Percentiles rank a stretch among this genome's conserved stretches.
phyloP scores from a whole-genome alignment of 2,888 invertebrate genomes.

The Spilarctia lutea region DNA sequence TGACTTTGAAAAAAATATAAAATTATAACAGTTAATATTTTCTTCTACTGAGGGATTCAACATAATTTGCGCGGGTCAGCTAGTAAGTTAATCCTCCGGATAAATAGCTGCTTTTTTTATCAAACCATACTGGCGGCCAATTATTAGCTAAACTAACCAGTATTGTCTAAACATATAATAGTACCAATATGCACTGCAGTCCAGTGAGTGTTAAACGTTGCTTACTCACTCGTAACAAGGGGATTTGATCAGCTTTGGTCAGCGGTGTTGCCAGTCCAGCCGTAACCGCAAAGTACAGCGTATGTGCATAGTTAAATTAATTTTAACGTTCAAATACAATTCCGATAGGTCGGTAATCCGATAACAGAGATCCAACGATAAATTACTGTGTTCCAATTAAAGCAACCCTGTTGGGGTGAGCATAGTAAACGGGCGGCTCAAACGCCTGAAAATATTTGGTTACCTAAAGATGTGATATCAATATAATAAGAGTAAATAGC shows the following conservation, averaged over 20 bases:
- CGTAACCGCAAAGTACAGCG: constrained; percentile 22
- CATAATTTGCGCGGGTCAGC: no score
- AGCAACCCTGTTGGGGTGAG: constrained; percentile 54
- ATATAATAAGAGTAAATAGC: neutral
- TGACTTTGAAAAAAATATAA: no score
- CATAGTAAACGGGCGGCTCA: constrained; percentile 26
- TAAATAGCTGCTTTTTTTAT: neutral
- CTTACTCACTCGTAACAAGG: constrained; percentile 8
- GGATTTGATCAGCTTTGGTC: constrained; percentile 15
- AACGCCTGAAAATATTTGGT: neutral
- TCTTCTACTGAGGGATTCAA: no score
- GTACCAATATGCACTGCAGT: constrained; percentile 5
- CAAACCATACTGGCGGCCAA: neutral
- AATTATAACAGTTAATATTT: no score
- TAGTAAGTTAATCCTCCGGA: neutral
- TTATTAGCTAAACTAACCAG: constrained; percentile 7
- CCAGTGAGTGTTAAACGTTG: constrained; percentile 12
- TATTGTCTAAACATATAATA: constrained; percentile 7
- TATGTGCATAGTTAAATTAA: constrained; percentile 64
- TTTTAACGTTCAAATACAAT: constrained; percentile 69
- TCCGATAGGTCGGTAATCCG: constrained; percentile 70
- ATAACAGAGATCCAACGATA: constrained; percentile 72
- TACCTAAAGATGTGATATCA: neutral
- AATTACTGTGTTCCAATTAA: constrained; percentile 74
- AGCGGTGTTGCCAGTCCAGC: constrained; percentile 7